These are phyloP conservation scores for Squalus acanthias DNA, from an alignment of 2,797 vertebrate genomes.

Conservation along the genomic window DNA sequence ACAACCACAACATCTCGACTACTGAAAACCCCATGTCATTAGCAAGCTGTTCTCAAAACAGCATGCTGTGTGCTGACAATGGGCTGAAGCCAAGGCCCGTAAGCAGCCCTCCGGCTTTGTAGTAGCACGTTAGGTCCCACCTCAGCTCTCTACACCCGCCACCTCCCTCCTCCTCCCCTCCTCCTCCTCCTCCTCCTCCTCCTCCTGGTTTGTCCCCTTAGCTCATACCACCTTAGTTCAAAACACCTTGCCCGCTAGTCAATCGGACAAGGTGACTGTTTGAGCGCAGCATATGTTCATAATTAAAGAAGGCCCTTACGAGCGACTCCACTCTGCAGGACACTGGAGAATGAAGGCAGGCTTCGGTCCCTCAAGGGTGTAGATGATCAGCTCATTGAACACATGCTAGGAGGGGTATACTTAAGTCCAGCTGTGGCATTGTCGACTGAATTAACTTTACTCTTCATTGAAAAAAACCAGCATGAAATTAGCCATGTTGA, in stretches of 20 bases:
- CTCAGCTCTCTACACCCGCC: not conserved
- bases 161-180: not conserved
- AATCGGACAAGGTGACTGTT: not conserved
- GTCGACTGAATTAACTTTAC: conserved; percentile 64
- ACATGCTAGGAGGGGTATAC: conserved; percentile 13
- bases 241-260: not conserved
- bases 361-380: not conserved
- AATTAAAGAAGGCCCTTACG: not conserved
- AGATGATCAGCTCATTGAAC: not conserved
- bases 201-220: not conserved
- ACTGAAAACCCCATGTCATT: conserved; percentile 64
- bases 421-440: conserved; percentile 65
- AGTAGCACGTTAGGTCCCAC: conserved; percentile 57
- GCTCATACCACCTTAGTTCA: not conserved
- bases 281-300: not conserved
- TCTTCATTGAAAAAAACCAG: conserved; percentile 74
- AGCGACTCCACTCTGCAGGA: not conserved
- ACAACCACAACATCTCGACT: conserved; percentile 64
- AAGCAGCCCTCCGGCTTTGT: conserved; percentile 62
- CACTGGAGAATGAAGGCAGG: not conserved
- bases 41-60: conserved; percentile 71
- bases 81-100: conserved; percentile 67
- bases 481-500: conserved; percentile 63
- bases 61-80: conserved; percentile 64
- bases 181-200: not conserved